Percentiles rank a stretch among this genome's conserved stretches.
phyloP scores from a whole-genome alignment of 2,797 vertebrate genomes.

The Rhinogobio ventralis region DNA sequence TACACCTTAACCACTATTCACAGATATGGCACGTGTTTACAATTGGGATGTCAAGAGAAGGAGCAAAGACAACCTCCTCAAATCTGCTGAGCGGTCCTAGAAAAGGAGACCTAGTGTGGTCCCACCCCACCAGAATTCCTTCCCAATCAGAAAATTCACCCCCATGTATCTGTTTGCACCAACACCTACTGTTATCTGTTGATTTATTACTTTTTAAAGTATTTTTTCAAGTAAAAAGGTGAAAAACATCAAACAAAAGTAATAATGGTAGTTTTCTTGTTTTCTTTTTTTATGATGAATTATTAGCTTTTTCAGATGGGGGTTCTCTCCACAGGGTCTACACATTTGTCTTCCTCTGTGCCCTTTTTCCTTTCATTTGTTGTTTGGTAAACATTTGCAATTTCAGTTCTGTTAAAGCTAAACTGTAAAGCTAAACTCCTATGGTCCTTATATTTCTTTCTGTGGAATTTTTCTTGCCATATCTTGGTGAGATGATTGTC shows the following conservation, averaged over 20 bases:
- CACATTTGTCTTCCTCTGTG: conserved; percentile 34
- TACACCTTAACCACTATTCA: conserved; percentile 47
- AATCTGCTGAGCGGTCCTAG: conserved; percentile 88
- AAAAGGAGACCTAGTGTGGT: conserved; percentile 43
- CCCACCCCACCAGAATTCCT: conserved; percentile 29
- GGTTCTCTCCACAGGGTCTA: not conserved
- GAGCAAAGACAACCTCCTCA: conserved; percentile 92
- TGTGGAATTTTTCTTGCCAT: not conserved
- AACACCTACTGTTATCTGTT: conserved; percentile 70
- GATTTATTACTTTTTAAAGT: conserved; percentile 82
- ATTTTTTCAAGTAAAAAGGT: conserved; percentile 83
- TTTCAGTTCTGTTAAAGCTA: conserved; percentile 8
- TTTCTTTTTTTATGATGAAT: conserved; percentile 68
- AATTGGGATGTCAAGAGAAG: conserved; percentile 99
- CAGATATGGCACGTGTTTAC: conserved; percentile 99
- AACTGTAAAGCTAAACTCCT: not conserved
- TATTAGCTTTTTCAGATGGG: conserved; percentile 19
- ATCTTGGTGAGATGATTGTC: conserved; percentile 4
- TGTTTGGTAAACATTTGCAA: not conserved
- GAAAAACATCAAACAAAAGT: conserved; percentile 65
- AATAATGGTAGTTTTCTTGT: conserved; percentile 68
- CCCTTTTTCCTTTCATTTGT: conserved; percentile 15
- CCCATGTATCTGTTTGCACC: conserved; percentile 61
- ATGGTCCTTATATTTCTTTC: not conserved
- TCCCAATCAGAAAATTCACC: conserved; percentile 33